phyloP scores from a whole-genome alignment of 2,797 vertebrate genomes.

The Telmatherina bonti region DNA sequence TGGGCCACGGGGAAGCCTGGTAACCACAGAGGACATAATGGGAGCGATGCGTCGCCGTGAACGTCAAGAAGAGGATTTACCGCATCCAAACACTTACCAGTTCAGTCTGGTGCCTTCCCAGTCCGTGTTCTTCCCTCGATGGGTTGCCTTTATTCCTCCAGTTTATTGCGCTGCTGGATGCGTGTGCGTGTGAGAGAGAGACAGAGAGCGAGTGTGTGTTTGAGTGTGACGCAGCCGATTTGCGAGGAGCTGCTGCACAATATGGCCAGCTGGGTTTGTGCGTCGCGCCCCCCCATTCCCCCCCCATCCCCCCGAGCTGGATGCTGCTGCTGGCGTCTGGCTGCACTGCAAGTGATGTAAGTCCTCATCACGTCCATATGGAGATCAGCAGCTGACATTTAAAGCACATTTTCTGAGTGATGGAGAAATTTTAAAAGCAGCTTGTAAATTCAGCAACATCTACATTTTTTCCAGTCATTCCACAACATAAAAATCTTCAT shows the following conservation, averaged over 20 bases:
- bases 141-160: constrained; percentile 13
- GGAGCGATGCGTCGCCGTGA: constrained; percentile 19
- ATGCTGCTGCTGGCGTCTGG: constrained; percentile 73
- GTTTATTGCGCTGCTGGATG: constrained; percentile 14
- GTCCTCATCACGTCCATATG: constrained; percentile 40
- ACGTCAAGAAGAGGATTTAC: neutral
- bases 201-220: neutral
- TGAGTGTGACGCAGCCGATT: constrained; percentile 80
- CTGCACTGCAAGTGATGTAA: constrained; percentile 75
- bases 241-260: constrained; percentile 71
- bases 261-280: constrained; percentile 68
- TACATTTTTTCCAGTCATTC: neutral
- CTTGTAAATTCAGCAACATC: neutral
- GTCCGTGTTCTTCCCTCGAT: constrained; percentile 10
- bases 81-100: constrained; percentile 61
- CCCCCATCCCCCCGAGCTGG: constrained; percentile 33
- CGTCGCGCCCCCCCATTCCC: constrained; percentile 39
- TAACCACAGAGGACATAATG: constrained; percentile 36
- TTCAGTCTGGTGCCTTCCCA: constrained; percentile 17
- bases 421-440: neutral
- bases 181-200: neutral
- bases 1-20: constrained; percentile 40
- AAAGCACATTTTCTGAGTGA: neutral
- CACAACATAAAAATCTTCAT: neutral
- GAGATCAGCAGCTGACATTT: neutral